Evolutionary conservation across 2,797 vertebrate genomes (phyloP), one percentile per base, ranked within the genome.

Genomic region (Trematomus bernacchii): DNA sequence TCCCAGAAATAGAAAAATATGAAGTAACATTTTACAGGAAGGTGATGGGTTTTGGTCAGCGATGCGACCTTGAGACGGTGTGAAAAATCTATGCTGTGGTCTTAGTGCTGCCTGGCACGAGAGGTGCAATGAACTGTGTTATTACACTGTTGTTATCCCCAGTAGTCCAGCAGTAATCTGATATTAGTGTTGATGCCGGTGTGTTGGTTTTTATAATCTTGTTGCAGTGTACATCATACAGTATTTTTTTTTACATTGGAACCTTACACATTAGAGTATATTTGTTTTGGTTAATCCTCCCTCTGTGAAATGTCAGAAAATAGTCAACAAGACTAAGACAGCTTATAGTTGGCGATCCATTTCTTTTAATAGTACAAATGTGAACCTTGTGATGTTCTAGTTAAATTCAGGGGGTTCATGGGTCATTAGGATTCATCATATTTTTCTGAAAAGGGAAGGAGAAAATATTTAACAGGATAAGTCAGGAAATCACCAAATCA

Each of bases 11-110:
- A 76, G 73, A 85, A 80, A 90, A 89, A 87, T 84, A 83, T 71
- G 75, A 84, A 84, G 87, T 76, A 78, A 71, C 75, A 73, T 86
- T 91, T 93, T 91, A 93, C 89, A 82, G 89, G 89, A 92, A 92
- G 79, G 62, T 89, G 74, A 84, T 78, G 78, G 69, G 65, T 72
- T 90, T 85, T 85, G 78, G 80, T 88, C 83, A 80, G 79, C 82
- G 76, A 74, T 63, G 52, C 70, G 79, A 89, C 88, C 87, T 91
- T 92, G 84, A 89, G 79, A 85, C 77, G 37, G 46, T 66, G 66
- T 68, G 53, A 76, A 74, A 74, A 84, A 85, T 89, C 85, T 50
- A 89, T 89, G 76, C 51, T 75, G 71, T 58, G 27, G 64, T 83
- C 44, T 68, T 13, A 21, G 53, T 67, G 65, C 65, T 67, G 67